A percentile compares a stretch with the other conserved stretches of the same genome.
phyloP scores from a whole-genome alignment of 2,888 invertebrate species.

The Rhagophthalmus giganteus region DNA sequence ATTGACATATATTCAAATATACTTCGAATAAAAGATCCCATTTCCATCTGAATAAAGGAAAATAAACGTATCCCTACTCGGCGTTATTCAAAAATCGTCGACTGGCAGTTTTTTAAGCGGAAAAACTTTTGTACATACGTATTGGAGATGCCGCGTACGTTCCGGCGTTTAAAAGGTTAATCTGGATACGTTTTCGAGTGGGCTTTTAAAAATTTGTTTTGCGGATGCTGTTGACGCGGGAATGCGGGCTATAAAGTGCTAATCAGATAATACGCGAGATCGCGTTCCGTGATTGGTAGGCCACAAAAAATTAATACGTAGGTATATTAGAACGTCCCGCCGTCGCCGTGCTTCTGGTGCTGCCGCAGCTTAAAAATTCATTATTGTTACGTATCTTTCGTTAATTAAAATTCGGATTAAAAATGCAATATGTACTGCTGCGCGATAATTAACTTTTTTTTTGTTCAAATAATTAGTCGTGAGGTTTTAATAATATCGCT shows the following conservation, averaged over 20 bases:
- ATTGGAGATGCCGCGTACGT: constrained; percentile 13
- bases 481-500: no score
- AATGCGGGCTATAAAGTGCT: no score
- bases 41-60: constrained; percentile 36
- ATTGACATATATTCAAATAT: constrained; percentile 38
- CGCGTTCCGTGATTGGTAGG: no score
- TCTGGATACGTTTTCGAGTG: constrained; percentile 5
- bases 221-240: no score
- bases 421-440: no score
- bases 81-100: constrained; percentile 35
- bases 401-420: constrained; percentile 22
- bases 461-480: no score
- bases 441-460: no score
- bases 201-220: constrained; percentile 2
- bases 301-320: no score
- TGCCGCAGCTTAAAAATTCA: no score
- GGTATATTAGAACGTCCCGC: no score
- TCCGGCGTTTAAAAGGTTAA: constrained; percentile 18
- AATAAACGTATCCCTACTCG: constrained; percentile 37
- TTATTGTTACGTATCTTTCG: constrained; percentile 6
- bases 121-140: constrained; percentile 26
- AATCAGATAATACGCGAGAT: no score
- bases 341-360: no score
- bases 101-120: constrained; percentile 27
- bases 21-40: constrained; percentile 35